Conservation (phyloP, 2,113 vertebrate species). For the Baryphthengus martii region DNA sequence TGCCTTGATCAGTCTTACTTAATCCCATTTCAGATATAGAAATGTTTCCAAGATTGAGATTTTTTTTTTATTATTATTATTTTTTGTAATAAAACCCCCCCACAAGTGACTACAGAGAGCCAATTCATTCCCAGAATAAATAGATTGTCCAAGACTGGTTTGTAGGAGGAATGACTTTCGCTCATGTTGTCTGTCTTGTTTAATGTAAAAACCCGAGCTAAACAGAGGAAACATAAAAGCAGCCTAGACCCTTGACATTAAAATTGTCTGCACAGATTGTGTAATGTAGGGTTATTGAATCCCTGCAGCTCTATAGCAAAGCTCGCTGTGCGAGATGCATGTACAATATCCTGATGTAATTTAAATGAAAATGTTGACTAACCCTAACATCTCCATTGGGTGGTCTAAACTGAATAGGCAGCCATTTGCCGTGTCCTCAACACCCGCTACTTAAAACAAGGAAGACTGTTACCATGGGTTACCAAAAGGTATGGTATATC, state of each 20-base stretch:
- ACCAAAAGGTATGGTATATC: not conserved
- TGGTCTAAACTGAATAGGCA: not conserved
- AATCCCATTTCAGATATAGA: not conserved
- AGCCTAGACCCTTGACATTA: not conserved
- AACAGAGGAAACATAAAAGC: not conserved
- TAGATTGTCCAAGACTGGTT: not conserved
- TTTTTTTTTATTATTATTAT: not conserved
- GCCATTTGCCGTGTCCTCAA: not conserved
- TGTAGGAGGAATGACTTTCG: not conserved
- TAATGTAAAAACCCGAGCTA: conserved; percentile 12
- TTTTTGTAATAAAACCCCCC: not conserved
- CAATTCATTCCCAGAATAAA: not conserved
- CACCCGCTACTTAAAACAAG: conserved; percentile 14
- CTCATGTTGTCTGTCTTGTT: not conserved
- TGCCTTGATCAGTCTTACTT: not conserved
- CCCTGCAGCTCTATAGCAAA: conserved; percentile 25
- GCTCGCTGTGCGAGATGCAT: not conserved
- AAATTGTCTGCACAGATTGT: conserved; percentile 6
- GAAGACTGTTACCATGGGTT: not conserved
- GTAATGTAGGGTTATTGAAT: conserved; percentile 41
- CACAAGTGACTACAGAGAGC: not conserved
- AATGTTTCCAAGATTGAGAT: not conserved
- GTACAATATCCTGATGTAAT: not conserved
- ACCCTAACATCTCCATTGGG: conserved; percentile 22
- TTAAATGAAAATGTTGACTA: conserved; percentile 32